phyloP scores from a whole-genome alignment of 2,797 vertebrate genomes.

The Taenioides sp. region DNA sequence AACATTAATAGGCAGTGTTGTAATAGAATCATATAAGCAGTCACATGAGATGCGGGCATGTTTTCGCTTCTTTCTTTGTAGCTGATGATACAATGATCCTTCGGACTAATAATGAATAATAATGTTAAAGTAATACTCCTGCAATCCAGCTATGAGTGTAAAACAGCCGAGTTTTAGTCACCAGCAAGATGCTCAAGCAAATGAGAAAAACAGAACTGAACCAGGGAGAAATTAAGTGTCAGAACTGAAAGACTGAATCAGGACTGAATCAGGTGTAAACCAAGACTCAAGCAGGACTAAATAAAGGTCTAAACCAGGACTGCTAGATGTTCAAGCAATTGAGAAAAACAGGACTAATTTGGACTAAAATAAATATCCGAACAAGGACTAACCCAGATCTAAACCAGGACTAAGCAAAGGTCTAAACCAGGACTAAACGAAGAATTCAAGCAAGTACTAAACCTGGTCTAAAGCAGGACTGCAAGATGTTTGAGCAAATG shows the following conservation, averaged over 20 bases:
- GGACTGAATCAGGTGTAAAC: no score
- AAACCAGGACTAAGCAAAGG: not conserved
- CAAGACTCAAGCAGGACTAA: no score
- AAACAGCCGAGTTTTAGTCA: constrained; percentile 40
- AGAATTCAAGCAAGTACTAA: not conserved
- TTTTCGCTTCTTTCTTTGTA: constrained; percentile 28
- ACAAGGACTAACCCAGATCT: not conserved
- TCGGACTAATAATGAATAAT: constrained; percentile 65
- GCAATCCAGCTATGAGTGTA: constrained; percentile 28
- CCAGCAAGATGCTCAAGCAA: constrained; percentile 8
- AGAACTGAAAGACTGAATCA: no score
- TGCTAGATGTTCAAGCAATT: not conserved
- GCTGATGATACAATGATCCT: constrained; percentile 59
- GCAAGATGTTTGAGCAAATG: not conserved
- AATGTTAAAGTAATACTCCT: constrained; percentile 59
- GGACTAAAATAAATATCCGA: no score
- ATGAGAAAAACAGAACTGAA: no score
- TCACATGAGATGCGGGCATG: constrained; percentile 68
- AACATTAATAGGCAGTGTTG: constrained; percentile 53
- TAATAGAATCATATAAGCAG: constrained; percentile 50
- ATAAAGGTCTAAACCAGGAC: no score
- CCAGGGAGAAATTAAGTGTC: no score
- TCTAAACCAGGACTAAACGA: not conserved
- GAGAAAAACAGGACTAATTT: not conserved
- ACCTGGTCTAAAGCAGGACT: not conserved